Conservation (phyloP, 2,113 vertebrate genomes). For the Thamnophis sirtalis region DNA sequence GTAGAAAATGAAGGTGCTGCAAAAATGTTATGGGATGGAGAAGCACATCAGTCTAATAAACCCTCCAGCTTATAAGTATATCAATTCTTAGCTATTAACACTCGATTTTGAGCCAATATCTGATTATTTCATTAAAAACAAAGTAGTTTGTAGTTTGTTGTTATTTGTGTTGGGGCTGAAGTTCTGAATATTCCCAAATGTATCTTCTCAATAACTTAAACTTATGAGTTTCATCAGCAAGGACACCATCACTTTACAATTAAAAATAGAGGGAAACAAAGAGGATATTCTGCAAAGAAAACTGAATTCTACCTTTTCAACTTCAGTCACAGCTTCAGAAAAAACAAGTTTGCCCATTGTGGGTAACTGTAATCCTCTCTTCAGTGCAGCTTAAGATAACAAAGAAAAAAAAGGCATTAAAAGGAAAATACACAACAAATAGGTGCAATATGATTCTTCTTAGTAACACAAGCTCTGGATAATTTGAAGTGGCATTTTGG, state of each 20-base stretch:
- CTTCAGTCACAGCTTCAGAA: slow-evolving; percentile 55
- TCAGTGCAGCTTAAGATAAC: slow-evolving; percentile 57
- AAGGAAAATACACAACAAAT: background rate
- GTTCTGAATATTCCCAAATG: background rate
- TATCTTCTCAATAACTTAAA: background rate
- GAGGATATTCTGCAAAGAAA: background rate
- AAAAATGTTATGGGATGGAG: background rate
- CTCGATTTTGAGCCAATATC: background rate
- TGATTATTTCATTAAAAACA: background rate
- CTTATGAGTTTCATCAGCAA: background rate
- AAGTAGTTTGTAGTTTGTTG: background rate
- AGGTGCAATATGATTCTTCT: background rate
- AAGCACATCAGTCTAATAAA: background rate
- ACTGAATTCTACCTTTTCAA: slow-evolving; percentile 55
- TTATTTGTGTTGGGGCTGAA: background rate
- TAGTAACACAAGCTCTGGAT: slow-evolving; percentile 1
- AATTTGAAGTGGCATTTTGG: background rate
- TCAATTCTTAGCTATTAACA: background rate
- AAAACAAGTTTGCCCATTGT: slow-evolving; percentile 53
- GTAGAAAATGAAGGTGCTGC: background rate
- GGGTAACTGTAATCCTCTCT: slow-evolving; percentile 62
- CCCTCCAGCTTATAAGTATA: background rate
- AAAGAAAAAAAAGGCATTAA: slow-evolving; percentile 22
- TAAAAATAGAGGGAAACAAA: background rate
- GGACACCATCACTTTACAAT: background rate